Conservation (phyloP, 2,888 invertebrate species). For the Phaonia tiefii region DNA sequence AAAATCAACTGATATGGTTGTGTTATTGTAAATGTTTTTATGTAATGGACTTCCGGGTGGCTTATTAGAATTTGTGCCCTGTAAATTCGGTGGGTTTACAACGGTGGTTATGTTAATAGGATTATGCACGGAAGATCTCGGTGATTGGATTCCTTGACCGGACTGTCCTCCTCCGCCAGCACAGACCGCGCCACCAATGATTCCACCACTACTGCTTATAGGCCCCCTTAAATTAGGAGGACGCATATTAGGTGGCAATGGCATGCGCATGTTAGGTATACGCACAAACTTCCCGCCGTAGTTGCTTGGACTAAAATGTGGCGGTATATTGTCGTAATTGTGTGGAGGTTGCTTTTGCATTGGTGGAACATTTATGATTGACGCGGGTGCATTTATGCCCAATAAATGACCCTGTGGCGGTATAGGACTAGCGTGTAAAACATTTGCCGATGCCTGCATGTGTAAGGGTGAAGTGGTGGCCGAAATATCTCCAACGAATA, state of each 20-base stretch:
- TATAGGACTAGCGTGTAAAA: slow-evolving; percentile 55
- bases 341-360: slow-evolving; percentile 40
- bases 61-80: slow-evolving; percentile 61
- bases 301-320: slow-evolving; percentile 34
- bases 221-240: slow-evolving; percentile 57
- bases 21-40: slow-evolving; percentile 57
- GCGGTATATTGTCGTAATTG: slow-evolving; percentile 49
- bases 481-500: slow-evolving; percentile 52
- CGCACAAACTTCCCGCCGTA: slow-evolving; percentile 55
- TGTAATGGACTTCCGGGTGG: slow-evolving; percentile 57
- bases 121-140: slow-evolving; percentile 63
- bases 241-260: slow-evolving; percentile 38
- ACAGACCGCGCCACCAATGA: slow-evolving; percentile 17
- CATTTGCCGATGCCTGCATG: slow-evolving; percentile 50
- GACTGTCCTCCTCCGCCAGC: slow-evolving; percentile 39
- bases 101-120: slow-evolving; percentile 62
- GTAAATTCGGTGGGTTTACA: slow-evolving; percentile 66
- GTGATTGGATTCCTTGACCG: slow-evolving; percentile 51
- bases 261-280: slow-evolving; percentile 52
- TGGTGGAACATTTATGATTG: slow-evolving; percentile 54
- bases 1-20: slow-evolving; percentile 50
- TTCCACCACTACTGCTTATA: slow-evolving; percentile 38
- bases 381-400: slow-evolving; percentile 41
- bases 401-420: slow-evolving; percentile 49
- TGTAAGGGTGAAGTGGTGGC: slow-evolving; percentile 55